A percentile compares a stretch with the other conserved stretches of the same genome.
Evolutionary conservation across 2,113 vertebrate species (phyloP).

Genomic region (Penelope pileata): DNA sequence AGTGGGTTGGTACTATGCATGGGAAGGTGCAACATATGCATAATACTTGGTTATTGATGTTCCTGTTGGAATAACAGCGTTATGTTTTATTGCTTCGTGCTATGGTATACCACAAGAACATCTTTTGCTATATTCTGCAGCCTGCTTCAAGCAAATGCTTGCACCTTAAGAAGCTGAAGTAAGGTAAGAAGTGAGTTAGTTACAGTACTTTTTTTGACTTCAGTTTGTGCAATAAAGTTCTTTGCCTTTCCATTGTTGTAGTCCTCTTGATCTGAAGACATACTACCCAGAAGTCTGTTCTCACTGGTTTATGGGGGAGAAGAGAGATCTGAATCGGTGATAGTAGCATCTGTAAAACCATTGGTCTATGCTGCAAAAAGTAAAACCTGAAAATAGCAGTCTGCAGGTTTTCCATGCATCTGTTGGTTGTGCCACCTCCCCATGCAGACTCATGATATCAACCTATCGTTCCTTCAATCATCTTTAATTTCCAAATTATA

Average conservation of each 20-base stretch:
- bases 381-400: background rate
- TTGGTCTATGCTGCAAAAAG: background rate
- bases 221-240: background rate
- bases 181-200: too few relatives aligned
- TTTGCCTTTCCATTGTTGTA: background rate
- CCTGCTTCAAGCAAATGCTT: too few relatives aligned
- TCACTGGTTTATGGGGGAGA: background rate
- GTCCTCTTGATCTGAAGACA: background rate
- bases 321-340: background rate
- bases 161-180: too few relatives aligned
- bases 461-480: fast-evolving
- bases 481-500: background rate
- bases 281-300: background rate
- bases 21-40: too few relatives aligned
- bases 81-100: too few relatives aligned
- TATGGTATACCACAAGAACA: too few relatives aligned
- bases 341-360: background rate
- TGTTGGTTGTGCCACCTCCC: background rate
- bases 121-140: too few relatives aligned
- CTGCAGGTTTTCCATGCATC: background rate
- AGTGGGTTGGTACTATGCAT: too few relatives aligned
- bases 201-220: background rate
- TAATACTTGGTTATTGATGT: too few relatives aligned
- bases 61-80: too few relatives aligned
- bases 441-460: fast-evolving